These are phyloP conservation scores for Cynopterus sphinx DNA, from an alignment of 2,797 vertebrate species.

Conservation along the genomic window DNA sequence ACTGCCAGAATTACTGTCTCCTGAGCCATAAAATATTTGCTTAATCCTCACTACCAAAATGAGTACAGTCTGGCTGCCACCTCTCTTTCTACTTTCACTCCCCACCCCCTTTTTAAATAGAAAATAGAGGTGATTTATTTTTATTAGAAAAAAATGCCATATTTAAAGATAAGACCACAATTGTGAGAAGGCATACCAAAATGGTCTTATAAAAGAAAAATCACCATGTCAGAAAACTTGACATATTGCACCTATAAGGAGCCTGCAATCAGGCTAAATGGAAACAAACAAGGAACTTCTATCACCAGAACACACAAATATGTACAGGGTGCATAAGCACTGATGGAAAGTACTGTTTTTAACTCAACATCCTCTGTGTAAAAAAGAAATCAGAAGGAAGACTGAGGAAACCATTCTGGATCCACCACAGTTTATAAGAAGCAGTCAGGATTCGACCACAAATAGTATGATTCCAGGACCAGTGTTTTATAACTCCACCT, in stretches of 20 bases:
- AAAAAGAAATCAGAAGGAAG: background rate
- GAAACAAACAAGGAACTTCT: background rate
- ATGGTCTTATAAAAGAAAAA: background rate
- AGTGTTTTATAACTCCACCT: background rate
- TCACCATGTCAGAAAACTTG: background rate
- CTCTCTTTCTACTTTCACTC: background rate
- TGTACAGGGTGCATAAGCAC: background rate
- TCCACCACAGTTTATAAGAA: background rate
- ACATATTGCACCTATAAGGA: background rate
- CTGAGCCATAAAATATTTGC: background rate
- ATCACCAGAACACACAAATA: background rate
- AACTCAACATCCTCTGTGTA: background rate
- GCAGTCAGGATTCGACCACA: background rate
- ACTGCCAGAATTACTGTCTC: background rate
- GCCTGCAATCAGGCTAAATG: background rate
- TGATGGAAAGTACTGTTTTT: background rate
- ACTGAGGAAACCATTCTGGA: background rate
- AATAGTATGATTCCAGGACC: background rate
- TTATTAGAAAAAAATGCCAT: background rate
- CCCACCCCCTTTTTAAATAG: background rate
- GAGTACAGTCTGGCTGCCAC: too few relatives aligned
- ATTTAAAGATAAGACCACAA: conserved; percentile 30
- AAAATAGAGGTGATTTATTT: conserved; percentile 23
- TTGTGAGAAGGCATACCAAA: background rate
- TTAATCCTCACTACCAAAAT: too few relatives aligned